These are phyloP conservation scores for Venusia cambrica DNA, from an alignment of 2,888 invertebrate genomes.

Conservation along the genomic window DNA sequence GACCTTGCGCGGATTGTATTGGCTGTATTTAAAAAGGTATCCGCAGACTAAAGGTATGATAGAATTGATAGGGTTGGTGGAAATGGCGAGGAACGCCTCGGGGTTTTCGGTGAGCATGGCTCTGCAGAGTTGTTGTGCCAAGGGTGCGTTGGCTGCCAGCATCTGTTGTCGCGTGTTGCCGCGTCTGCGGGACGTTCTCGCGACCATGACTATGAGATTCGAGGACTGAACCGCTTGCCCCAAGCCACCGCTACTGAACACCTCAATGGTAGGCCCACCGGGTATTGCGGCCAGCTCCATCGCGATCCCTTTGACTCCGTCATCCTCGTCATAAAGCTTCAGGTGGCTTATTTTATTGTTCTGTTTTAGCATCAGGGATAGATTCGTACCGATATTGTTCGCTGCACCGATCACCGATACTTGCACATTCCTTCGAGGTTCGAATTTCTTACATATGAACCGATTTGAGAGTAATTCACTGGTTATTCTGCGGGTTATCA, in stretches of 20 bases:
- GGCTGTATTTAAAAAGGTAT: conserved; percentile 44
- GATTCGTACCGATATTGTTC: conserved; percentile 49
- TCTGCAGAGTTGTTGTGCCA: conserved; percentile 45
- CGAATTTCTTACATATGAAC: conserved; percentile 11
- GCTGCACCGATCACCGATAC: conserved; percentile 55
- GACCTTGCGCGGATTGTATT: conserved; percentile 54
- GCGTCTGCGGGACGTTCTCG: conserved; percentile 41
- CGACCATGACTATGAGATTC: conserved; percentile 49
- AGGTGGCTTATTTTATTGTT: conserved; percentile 47
- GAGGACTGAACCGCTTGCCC: conserved; percentile 41
- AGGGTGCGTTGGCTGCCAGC: conserved; percentile 48
- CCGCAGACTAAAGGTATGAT: conserved; percentile 55
- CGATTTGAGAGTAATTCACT: conserved; percentile 15
- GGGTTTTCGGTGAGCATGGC: conserved; percentile 48
- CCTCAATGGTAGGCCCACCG: conserved; percentile 41
- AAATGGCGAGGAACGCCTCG: conserved; percentile 51
- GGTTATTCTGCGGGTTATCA: conserved; percentile 23
- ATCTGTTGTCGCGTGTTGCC: conserved; percentile 46
- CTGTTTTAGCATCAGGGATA: conserved; percentile 51
- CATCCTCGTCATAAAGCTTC: conserved; percentile 50
- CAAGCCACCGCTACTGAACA: conserved; percentile 41
- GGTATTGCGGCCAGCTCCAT: conserved; percentile 49
- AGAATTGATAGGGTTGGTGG: conserved; percentile 57
- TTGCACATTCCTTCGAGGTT: conserved; percentile 42
- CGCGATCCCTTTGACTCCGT: conserved; percentile 44